phyloP scores from a whole-genome alignment of 1,140 invertebrate species.

The Gyrodactylus bullatarudis region DNA sequence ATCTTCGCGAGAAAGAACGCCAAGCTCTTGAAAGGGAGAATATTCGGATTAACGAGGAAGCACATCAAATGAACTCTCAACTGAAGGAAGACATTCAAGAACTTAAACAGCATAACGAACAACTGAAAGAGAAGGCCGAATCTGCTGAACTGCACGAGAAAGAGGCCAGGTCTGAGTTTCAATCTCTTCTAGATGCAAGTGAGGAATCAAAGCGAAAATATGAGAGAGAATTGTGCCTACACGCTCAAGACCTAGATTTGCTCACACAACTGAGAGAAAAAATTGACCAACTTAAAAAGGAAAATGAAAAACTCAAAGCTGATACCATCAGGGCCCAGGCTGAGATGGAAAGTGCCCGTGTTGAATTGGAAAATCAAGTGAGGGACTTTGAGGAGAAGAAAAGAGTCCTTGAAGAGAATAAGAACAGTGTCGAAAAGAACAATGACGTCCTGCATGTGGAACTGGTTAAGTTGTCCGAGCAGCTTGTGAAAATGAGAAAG shows the following conservation, averaged over 20 bases:
- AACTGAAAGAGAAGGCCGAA: not conserved
- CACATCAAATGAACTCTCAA: not conserved
- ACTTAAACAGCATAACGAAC: not conserved
- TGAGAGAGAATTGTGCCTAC: slow-evolving; percentile 2
- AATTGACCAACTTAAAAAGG: not conserved
- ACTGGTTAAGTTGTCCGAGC: not conserved
- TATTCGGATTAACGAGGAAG: not conserved
- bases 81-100: not conserved
- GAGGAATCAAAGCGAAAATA: slow-evolving; percentile 1
- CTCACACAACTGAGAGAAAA: not conserved
- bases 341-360: not conserved
- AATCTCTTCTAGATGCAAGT: not conserved
- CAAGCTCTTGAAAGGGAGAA: not conserved
- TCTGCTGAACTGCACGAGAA: not conserved
- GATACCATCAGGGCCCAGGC: not conserved
- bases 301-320: not conserved
- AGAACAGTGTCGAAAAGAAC: not conserved
- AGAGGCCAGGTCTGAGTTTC: not conserved
- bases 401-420: not conserved
- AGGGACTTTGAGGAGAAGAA: not conserved
- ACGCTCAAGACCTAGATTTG: not conserved
- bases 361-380: not conserved
- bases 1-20: not conserved
- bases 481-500: not conserved
- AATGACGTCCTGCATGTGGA: not conserved